A percentile compares a stretch with the other conserved stretches of the same genome.
These are phyloP conservation scores for Leptestheria dahalacensis DNA, from an alignment of 1,140 invertebrate genomes.

Conservation along the genomic window DNA sequence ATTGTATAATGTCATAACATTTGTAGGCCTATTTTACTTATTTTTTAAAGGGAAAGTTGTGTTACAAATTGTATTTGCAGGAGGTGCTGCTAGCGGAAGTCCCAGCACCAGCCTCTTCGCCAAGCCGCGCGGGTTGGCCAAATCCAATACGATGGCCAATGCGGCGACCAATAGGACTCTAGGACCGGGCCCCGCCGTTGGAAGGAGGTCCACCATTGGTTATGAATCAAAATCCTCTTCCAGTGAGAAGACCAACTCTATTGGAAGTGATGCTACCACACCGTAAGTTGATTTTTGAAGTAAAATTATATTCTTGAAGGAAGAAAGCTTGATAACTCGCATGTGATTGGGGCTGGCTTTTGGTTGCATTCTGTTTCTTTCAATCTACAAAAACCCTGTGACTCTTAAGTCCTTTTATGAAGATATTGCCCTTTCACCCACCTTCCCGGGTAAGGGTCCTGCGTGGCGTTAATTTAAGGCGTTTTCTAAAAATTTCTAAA, in stretches of 20 bases:
- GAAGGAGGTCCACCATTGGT: conserved; percentile 49
- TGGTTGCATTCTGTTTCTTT: too few species aligned
- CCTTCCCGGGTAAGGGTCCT: too few species aligned
- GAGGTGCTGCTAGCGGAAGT: conserved; percentile 34
- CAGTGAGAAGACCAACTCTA: conserved; percentile 51
- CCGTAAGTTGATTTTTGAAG: conserved; percentile 32
- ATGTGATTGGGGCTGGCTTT: too few species aligned
- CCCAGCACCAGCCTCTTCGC: conserved; percentile 27
- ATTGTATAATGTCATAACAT: too few species aligned
- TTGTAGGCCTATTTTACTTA: too few species aligned
- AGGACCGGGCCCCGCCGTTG: conserved; percentile 41
- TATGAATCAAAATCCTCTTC: conserved; percentile 52
- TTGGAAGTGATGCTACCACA: conserved; percentile 36
- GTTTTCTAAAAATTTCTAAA: too few species aligned
- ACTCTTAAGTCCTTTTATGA: too few species aligned
- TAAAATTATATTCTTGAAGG: too few species aligned
- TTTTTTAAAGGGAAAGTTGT: background rate
- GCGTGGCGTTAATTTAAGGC: too few species aligned
- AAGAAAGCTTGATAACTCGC: too few species aligned
- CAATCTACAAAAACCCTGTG: too few species aligned
- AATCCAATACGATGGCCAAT: conserved; percentile 47
- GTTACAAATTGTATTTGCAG: background rate
- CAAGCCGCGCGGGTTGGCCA: conserved; percentile 44
- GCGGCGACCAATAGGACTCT: conserved; percentile 14
- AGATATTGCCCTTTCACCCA: too few species aligned